These are phyloP conservation scores for Callopanchax toddi DNA, from an alignment of 2,113 vertebrate species.

Conservation along the genomic window DNA sequence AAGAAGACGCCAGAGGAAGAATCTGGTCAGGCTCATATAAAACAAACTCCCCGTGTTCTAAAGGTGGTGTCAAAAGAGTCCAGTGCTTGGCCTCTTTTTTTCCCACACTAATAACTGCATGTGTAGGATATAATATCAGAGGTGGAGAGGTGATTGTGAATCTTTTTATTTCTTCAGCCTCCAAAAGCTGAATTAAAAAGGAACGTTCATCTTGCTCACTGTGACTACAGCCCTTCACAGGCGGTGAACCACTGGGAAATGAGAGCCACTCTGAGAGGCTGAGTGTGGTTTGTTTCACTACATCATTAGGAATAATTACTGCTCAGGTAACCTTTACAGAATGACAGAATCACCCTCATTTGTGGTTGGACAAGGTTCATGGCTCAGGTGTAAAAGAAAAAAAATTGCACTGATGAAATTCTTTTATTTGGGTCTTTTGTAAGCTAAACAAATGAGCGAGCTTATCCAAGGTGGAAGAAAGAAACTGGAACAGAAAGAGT, in stretches of 20 bases:
- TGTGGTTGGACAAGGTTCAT: not conserved
- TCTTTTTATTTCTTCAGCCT: slow-evolving; percentile 36
- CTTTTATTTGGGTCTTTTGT: slow-evolving; percentile 43
- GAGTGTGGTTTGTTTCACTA: slow-evolving; percentile 41
- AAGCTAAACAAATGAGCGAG: slow-evolving; percentile 35
- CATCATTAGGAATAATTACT: slow-evolving; percentile 34
- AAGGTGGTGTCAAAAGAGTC: slow-evolving; percentile 25
- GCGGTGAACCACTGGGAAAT: slow-evolving; percentile 26
- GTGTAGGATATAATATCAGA: slow-evolving; percentile 55
- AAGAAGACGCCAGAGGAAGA: not conserved
- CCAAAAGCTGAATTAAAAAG: slow-evolving; percentile 49
- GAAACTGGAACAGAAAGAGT: slow-evolving; percentile 9
- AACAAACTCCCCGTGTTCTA: slow-evolving; percentile 37
- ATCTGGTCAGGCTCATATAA: too few species aligned
- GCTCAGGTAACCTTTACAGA: slow-evolving; percentile 29
- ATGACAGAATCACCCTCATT: slow-evolving; percentile 25
- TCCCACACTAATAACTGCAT: slow-evolving; percentile 50
- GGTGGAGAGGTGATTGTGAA: slow-evolving; percentile 55
- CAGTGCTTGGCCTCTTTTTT: slow-evolving; percentile 52
- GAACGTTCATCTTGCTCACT: slow-evolving; percentile 33
- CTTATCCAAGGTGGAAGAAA: slow-evolving; percentile 29
- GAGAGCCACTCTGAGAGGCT: slow-evolving; percentile 40
- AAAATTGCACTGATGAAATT: slow-evolving; percentile 8
- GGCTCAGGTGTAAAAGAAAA: not conserved
- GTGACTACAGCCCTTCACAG: slow-evolving; percentile 50